Base-by-base conservation (phyloP, 1,140 invertebrate species). In the Diabrotica virgifera region DNA sequence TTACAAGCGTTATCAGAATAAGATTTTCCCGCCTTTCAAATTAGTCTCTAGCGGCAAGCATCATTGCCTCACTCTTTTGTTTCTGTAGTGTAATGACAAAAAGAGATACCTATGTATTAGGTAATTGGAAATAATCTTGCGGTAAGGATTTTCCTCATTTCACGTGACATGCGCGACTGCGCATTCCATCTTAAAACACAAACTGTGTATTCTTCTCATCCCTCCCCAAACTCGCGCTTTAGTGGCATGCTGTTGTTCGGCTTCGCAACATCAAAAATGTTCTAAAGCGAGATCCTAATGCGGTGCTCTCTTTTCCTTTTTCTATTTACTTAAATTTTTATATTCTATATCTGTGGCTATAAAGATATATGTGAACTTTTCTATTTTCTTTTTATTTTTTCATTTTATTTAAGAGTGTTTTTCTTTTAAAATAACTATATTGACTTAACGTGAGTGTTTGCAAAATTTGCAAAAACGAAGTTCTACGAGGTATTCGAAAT, bases 401-500 rank as follows among this genome's bases (percentile, higher is more conserved):
- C 1, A 36, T 63, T 63, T 53, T 40, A 12, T 35, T 61, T 54
- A 35, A 13, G 10, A 13, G 52, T 36, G 55, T 56, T 5, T 46
- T 46, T 46, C 2, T 46, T 46, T 46, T 46, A 10, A n/a, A 10
- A n/a, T 46, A 6, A 46, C n/a, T 46, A 10, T n/a, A n/a, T 46
- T 46, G 40, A 10, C 14, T 11, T 36, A 36, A 13, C 54, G 62
- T 36, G 36, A 5, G 53, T 46, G 53, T 55, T 13, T 12, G n/a
- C 35, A 36, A 6, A 62, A 64, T 53, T 63, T 36, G 40, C 56
- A 66, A 77, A 76, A 69, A 78, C 75, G 75, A 78, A 76, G 74
- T 78, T 74, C 71, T 77, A 77, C 72, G 76, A 76, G 68, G 74
- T 78, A 62, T 77, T 77, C 63, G 76, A 78, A 65, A 70, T 78